Conservation (phyloP, 2,113 vertebrate species). For the Acrocephalus arundinaceus region DNA sequence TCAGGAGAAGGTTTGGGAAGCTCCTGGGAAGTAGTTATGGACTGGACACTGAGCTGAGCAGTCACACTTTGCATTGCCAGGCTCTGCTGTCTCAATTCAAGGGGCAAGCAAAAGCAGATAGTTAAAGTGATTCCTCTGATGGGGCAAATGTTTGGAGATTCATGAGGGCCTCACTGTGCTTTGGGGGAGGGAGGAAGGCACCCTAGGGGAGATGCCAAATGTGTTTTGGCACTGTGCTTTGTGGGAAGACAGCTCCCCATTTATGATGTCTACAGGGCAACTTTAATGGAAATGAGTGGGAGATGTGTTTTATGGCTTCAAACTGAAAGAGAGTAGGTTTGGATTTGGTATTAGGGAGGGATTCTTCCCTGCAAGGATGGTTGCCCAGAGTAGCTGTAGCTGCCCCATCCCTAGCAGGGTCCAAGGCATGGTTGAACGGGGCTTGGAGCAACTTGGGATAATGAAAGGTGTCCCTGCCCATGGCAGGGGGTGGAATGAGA, state of each 20-base stretch:
- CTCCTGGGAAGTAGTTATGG: background rate
- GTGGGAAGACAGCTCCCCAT: rapidly evolving
- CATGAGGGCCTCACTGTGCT: rapidly evolving
- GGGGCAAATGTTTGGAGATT: background rate
- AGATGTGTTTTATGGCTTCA: background rate
- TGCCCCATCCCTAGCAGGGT: background rate
- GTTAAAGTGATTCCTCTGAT: background rate
- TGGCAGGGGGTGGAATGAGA: background rate
- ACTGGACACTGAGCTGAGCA: background rate
- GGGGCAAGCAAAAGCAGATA: background rate
- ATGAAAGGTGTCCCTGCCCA: background rate
- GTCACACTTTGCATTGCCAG: rapidly evolving
- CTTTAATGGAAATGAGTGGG: background rate
- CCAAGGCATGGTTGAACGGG: rapidly evolving
- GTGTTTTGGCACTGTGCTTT: background rate
- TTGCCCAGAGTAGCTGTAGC: background rate
- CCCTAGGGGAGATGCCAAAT: rapidly evolving
- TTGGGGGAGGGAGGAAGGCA: background rate
- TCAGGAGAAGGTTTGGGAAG: background rate
- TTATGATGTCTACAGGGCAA: background rate
- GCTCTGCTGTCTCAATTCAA: background rate
- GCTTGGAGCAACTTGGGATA: background rate
- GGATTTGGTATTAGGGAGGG: background rate
- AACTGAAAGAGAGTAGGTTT: background rate
- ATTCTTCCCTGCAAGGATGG: background rate